Evolutionary conservation across 2,888 invertebrate genomes (phyloP), one percentile per base, ranked within the genome.

Genomic region (Gonocerus acuteangulatus): DNA sequence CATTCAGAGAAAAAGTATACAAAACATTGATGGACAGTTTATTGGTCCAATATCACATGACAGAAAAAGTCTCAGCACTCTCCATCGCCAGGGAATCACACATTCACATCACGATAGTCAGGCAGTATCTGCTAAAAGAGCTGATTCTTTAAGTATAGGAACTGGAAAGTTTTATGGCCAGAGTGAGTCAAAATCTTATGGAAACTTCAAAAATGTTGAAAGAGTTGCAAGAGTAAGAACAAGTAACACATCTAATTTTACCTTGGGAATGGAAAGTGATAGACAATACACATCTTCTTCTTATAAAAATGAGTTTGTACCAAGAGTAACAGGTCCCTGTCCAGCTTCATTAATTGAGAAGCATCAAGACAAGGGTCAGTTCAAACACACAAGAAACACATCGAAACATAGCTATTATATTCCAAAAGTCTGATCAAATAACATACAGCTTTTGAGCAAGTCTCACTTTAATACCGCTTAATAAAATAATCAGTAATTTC

Each of bases 341-440:
- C 89, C 89, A 0, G 90, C 89, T 34, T 81, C 87, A 32, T 77
- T 89, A 66, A 80, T 90, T 59, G 86, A 89, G 70, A 79, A 84
- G 39, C 83, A 86, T 61, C 67, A 69, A 59, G 68, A 69, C 48
- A 80, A 82, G 66, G 84, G 87, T 61, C 87, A 87, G 16, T 91
- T 85, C 75, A 87, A 87, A 74, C 89, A 90, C 71, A 89, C 89
- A 22, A 80, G 89, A 66, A 88, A 91, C 73, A 87, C 90, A 11
- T 86, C 84, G 68, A 85, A 87, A 71, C 90, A 91, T 74, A 89
- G 87, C 73, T 90, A 89, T 73, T 91, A 89, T 73, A 80, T 87
- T 72, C 80, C 86, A 81, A 83, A 72, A 27, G 27, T 27, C 27
- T 27, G 27, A 27, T 27, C 27, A 4, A 6, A 27, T 6, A 9